Percentiles rank a stretch among this genome's conserved stretches.
Evolutionary conservation across 2,797 vertebrate species (phyloP).

Genomic region (Rhadinocentrus ornatus): DNA sequence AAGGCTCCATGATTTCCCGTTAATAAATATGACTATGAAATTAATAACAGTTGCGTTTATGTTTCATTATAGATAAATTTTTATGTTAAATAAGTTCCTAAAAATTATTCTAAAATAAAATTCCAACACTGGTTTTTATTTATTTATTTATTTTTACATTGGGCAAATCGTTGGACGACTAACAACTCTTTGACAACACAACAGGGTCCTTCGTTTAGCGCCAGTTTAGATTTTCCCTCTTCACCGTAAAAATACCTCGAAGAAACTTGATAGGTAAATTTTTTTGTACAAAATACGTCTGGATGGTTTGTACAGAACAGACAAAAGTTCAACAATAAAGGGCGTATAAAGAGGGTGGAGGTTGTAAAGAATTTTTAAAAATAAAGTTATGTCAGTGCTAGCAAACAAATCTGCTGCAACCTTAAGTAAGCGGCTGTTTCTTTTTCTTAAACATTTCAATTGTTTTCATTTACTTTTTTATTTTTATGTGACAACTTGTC

Average conservation of each 20-base stretch:
- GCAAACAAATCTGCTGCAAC: neutral
- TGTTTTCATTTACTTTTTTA: neutral
- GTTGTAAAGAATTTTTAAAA: neutral
- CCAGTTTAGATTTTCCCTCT: conserved; percentile 65
- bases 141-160: neutral
- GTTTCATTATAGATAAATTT: neutral
- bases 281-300: neutral
- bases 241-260: neutral
- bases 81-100: too few species aligned
- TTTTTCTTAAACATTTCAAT: neutral
- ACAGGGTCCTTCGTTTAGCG: conserved; percentile 77
- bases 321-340: fast-evolving
- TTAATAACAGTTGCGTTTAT: fast-evolving
- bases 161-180: conserved; percentile 50
- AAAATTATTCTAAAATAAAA: neutral
- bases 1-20: neutral
- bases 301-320: fast-evolving
- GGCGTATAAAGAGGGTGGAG: neutral
- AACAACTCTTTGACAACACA: conserved; percentile 46
- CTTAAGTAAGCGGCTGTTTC: neutral
- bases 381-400: neutral
- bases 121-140: neutral
- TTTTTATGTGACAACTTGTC: neutral
- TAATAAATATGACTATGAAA: neutral
- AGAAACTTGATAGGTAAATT: fast-evolving